Evolutionary conservation across 2,888 invertebrate species (phyloP), one percentile per base, ranked within the genome.

Genomic region (Nomada ruficornis): DNA sequence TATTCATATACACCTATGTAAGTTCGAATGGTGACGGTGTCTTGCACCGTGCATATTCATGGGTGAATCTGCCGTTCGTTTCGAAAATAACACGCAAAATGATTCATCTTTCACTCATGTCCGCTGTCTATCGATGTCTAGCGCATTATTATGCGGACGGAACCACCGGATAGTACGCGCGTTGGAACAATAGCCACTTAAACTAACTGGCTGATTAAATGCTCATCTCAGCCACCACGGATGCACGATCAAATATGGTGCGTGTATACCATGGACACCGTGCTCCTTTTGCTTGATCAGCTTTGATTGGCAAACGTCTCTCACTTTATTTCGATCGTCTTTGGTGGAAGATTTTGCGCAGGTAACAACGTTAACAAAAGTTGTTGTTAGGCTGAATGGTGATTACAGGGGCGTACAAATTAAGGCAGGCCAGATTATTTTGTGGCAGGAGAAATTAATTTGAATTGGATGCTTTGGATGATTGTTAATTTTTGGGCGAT

Each of bases 121-220:
- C 69, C 76, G 52, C 55, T 68, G 68, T 80, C 78, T 78, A 85
- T 82, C 79, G 87, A 67, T 74, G 80, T 76, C 80, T 65, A 60
- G 69, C 69, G 83, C 86, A 85, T 88, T 85, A 81, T 71, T 82
- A 85, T 83, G 80, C 78, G 79, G 72, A 65, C 64, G 64, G 85
- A 84, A 79, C 63, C 76, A 79, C 64, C 79, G 80, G 76, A 79
- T 72, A 74, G 77, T 36, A 63, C 52, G 57, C 64, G 85, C 73
- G 77, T 84, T 82, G 82, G 77, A 87, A 89, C 87, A 89, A 89
- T 89, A 73, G 77, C 81, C 80, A 88, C 88, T 89, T 84, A 87
- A 86, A 72, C 76, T 78, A 88, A 88, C 83, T 65, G 68, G 67
- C 77, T 75, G 76, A 80, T 88, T 88, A 85, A 86, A 87, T 74